phyloP scores from a whole-genome alignment of 2,888 invertebrate species.

The Copidosoma aretas region DNA sequence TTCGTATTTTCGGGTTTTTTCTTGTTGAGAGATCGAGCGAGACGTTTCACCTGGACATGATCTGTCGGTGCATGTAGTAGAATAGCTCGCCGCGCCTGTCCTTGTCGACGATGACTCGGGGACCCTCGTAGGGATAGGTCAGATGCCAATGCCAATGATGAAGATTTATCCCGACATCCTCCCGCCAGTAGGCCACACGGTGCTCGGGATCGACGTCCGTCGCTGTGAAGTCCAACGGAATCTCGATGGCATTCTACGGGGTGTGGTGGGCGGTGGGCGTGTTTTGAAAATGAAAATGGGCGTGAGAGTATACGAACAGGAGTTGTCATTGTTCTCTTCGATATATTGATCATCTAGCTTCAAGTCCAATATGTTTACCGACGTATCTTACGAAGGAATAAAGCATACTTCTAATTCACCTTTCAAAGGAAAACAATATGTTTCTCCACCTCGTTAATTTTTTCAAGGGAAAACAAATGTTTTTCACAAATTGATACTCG shows the following conservation, averaged over 20 bases:
- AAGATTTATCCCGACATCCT: conserved; percentile 83
- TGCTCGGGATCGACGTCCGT: conserved; percentile 79
- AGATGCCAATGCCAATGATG: conserved; percentile 95
- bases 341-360: no score
- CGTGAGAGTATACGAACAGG: no score
- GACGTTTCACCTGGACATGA: conserved; percentile 65
- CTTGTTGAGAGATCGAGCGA: not conserved
- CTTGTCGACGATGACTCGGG: conserved; percentile 72
- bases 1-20: not conserved
- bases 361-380: no score
- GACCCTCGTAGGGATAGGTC: conserved; percentile 80
- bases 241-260: conserved; percentile 70
- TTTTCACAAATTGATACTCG: no score
- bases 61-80: conserved; percentile 81
- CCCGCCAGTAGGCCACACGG: conserved; percentile 82
- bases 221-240: conserved; percentile 79
- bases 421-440: no score
- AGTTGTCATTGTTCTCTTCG: no score
- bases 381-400: no score
- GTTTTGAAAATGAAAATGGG: no score
- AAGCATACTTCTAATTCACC: no score
- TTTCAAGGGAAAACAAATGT: no score
- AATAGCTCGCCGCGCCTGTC: conserved; percentile 81
- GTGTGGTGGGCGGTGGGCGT: no score
- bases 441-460: no score